Evolutionary conservation across 1,140 invertebrate species (phyloP).

Genomic region (Asbolus verrucosus): DNA sequence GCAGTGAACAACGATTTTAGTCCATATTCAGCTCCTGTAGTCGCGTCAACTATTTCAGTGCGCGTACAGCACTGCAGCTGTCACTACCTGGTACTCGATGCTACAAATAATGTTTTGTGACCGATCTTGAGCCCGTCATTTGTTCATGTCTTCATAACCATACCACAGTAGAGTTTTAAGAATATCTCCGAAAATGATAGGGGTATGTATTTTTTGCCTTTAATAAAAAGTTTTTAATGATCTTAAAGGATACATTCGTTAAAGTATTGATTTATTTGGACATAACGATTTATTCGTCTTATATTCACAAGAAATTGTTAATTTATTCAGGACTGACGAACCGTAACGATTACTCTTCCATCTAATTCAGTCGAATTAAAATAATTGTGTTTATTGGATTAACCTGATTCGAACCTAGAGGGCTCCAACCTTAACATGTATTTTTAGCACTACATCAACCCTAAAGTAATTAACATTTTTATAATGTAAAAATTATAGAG

Average conservation of each 20-base stretch:
- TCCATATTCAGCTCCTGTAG: conserved; percentile 26
- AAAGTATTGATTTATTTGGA: conserved; percentile 3
- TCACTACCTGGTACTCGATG: conserved; percentile 19
- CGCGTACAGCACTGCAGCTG: conserved; percentile 36
- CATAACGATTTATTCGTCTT: neutral
- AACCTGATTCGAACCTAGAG: neutral
- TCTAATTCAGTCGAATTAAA: neutral
- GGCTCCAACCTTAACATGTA: neutral
- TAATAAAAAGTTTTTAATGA: no score
- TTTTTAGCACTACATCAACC: no score
- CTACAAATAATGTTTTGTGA: conserved; percentile 20
- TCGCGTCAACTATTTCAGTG: conserved; percentile 14
- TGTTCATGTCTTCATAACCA: no score
- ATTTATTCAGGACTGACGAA: conserved; percentile 1
- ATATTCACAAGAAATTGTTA: neutral
- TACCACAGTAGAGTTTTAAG: neutral
- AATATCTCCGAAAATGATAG: conserved; percentile 9
- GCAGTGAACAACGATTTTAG: conserved; percentile 18
- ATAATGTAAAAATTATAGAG: no score
- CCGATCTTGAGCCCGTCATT: no score
- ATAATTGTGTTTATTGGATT: conserved; percentile 1
- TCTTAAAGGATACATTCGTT: no score
- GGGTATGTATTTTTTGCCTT: no score
- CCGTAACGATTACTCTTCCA: neutral
- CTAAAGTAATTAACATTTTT: no score